Percentiles rank a stretch among this genome's conserved stretches.
Evolutionary conservation across 2,797 vertebrate species (phyloP).

Genomic region (Melanotaenia parkinsoni): DNA sequence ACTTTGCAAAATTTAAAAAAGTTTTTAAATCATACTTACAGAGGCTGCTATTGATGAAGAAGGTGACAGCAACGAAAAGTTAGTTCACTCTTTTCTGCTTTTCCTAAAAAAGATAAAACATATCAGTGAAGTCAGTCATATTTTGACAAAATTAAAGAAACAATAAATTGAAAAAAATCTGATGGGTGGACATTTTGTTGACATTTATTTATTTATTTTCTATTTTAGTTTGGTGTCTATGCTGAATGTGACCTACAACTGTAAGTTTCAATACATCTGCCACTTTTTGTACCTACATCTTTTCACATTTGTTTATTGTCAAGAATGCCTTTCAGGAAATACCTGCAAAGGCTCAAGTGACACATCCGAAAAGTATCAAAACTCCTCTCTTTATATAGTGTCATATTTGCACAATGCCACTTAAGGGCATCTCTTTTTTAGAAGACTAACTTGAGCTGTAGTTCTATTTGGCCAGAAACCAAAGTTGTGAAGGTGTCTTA

Average conservation of each 20-base stretch:
- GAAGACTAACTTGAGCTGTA: not conserved
- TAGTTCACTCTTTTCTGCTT: too few species aligned
- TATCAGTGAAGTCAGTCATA: too few species aligned
- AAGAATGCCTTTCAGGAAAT: not conserved
- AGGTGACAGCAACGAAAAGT: too few species aligned
- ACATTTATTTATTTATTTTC: not conserved
- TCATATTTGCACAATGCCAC: not conserved
- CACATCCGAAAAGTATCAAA: not conserved
- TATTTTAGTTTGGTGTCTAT: not conserved
- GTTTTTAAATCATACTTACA: too few species aligned
- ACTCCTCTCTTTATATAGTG: not conserved
- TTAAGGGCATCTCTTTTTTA: not conserved
- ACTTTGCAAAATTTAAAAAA: too few species aligned
- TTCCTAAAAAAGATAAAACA: too few species aligned
- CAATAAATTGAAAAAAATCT: too few species aligned
- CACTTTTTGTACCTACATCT: constrained; percentile 5
- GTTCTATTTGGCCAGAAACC: not conserved
- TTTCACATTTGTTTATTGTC: too few species aligned
- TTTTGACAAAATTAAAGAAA: too few species aligned
- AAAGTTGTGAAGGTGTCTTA: not conserved
- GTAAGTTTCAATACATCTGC: not conserved
- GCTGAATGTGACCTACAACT: not conserved
- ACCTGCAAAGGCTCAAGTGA: not conserved
- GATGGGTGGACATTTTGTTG: not conserved
- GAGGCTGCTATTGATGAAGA: too few species aligned